Evolutionary conservation across 2,797 vertebrate genomes (phyloP), one percentile per base, ranked within the genome.

Genomic region (Oophaga sylvatica): DNA sequence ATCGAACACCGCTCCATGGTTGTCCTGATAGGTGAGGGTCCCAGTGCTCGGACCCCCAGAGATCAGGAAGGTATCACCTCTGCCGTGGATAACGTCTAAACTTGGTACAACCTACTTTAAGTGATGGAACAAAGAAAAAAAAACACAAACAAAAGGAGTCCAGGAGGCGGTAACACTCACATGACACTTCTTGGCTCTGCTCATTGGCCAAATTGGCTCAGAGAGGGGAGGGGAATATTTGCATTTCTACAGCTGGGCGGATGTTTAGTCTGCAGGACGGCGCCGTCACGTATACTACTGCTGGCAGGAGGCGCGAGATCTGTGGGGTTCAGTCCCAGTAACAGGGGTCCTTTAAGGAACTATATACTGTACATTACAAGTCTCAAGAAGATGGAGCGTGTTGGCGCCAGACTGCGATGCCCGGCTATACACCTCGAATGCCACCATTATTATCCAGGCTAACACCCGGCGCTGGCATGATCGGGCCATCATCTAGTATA

Each of bases 401-500:
- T 11, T 16, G 56, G 59, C 16, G 26, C 0, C 15, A 48, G 68
- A 2, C 56, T 15, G 70, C 22, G 31, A 6, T 79, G 31, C n/a
- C 87, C 82, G 22, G 41, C 85, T n/a, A 87, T 90, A 65, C 59
- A 80, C 60, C 77, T 87, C 78, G 78, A 91, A 86, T 90, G 91
- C 87, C 79, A 67, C 60, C 73, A 86, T 89, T 83, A 91, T 56
- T 88, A 89, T 70, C 90, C 93, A 77, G 85, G 90, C 90, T 90
- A 92, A 83, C 82, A 91, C 88, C 89, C 88, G 91, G 83, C 17
- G 83, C 83, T 91, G 85, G 87, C 88, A 89, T 89, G 85, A 91
- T 91, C 90, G 87, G 80, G 82, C 35, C 90, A 94, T 93, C 92
- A 92, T 90, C 16, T 84, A 91, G 92, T 92, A 92, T 91, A 93